phyloP scores from a whole-genome alignment of 92 coral and sea anemone species.

The Montipora capitata region DNA sequence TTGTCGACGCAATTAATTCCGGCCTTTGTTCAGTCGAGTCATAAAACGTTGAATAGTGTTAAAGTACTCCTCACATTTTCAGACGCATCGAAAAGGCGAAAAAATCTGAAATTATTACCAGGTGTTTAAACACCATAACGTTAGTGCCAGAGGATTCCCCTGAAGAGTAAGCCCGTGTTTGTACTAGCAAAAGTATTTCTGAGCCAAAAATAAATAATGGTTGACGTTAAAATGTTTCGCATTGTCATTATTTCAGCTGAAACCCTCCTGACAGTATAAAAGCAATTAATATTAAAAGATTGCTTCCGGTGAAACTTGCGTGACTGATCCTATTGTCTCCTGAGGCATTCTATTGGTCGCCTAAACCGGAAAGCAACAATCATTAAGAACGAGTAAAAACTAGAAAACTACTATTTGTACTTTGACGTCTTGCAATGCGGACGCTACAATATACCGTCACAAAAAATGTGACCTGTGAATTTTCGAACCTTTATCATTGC shows the following conservation, averaged over 20 bases:
- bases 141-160: neutral
- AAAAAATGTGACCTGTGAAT: slow-evolving; percentile 21
- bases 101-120: no score
- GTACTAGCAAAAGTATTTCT: neutral
- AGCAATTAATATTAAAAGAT: no score
- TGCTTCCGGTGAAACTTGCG: slow-evolving; percentile 41
- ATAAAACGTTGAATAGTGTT: no score
- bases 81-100: no score
- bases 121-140: neutral
- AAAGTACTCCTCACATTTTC: no score
- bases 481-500: slow-evolving; percentile 1
- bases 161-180: neutral
- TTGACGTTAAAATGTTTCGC: neutral
- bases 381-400: slow-evolving; percentile 41
- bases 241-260: neutral
- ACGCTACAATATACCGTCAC: slow-evolving; percentile 31
- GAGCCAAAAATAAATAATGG: neutral
- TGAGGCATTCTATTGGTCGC: slow-evolving; percentile 21
- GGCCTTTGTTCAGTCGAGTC: no score
- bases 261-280: neutral
- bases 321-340: slow-evolving; percentile 9
- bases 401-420: slow-evolving; percentile 41
- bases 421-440: slow-evolving; percentile 1
- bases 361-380: slow-evolving; percentile 30
- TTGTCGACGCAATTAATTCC: no score